Evolutionary conservation across 1,140 invertebrate genomes (phyloP).

Genomic region (Acyrthosiphon pisum): DNA sequence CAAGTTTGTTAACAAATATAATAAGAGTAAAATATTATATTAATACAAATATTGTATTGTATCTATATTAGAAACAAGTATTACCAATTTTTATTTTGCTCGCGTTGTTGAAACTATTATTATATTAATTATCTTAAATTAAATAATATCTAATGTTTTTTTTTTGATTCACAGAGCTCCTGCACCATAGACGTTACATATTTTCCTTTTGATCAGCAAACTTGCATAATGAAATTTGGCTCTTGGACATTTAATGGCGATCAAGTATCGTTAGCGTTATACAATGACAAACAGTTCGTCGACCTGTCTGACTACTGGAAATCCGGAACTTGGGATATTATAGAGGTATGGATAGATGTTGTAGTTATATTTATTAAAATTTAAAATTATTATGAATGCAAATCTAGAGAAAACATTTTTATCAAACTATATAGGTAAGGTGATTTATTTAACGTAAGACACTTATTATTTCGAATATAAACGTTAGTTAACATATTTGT

Average conservation of each 20-base stretch:
- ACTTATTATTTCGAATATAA: background rate
- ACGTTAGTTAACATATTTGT: background rate
- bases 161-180: constrained; percentile 77
- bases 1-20: background rate
- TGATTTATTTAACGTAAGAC: background rate
- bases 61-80: background rate
- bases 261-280: constrained; percentile 91
- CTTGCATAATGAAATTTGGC: constrained; percentile 98
- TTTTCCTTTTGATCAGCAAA: constrained; percentile 99
- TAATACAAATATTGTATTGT: background rate
- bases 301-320: constrained; percentile 67
- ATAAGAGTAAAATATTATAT: background rate
- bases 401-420: background rate
- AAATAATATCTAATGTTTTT: background rate
- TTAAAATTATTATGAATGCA: background rate
- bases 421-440: background rate
- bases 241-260: constrained; percentile 99
- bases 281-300: constrained; percentile 91
- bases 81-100: background rate
- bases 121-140: background rate
- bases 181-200: constrained; percentile 99
- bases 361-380: background rate
- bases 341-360: constrained; percentile 58
- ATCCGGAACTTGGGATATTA: constrained; percentile 97
- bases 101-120: background rate